phyloP scores from a whole-genome alignment of 2,888 invertebrate genomes.

The Dicyrtomina minuta region DNA sequence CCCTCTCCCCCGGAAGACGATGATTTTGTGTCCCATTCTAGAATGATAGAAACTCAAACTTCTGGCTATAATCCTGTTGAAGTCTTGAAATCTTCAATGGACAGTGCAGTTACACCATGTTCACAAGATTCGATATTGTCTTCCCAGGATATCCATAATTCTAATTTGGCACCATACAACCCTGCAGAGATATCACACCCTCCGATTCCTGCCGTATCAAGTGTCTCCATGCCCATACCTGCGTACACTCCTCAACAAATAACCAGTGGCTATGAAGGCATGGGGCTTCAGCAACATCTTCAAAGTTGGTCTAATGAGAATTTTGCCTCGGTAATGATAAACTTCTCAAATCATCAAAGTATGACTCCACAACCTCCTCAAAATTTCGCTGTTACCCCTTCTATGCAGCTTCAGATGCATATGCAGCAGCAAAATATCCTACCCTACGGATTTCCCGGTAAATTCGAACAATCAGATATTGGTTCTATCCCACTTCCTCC shows the following conservation, averaged over 20 bases:
- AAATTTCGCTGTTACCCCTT: slow-evolving; percentile 12
- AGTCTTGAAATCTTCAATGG: slow-evolving; percentile 12
- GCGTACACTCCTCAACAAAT: slow-evolving; percentile 16
- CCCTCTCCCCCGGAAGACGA: slow-evolving; percentile 44
- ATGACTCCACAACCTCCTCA: not conserved
- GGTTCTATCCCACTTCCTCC: slow-evolving; percentile 48
- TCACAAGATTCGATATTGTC: not conserved
- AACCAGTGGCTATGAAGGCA: not conserved
- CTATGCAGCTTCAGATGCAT: slow-evolving; percentile 37
- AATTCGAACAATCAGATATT: slow-evolving; percentile 35
- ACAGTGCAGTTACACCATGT: not conserved
- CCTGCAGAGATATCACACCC: not conserved
- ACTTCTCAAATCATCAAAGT: slow-evolving; percentile 1
- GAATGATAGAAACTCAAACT: not conserved
- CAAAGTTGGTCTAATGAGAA: slow-evolving; percentile 22
- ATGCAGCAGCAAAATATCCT: slow-evolving; percentile 35
- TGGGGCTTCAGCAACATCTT: not conserved
- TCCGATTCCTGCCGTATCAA: not conserved
- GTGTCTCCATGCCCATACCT: no score
- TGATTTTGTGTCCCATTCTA: not conserved
- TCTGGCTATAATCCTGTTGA: slow-evolving; percentile 26
- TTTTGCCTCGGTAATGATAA: slow-evolving; percentile 26
- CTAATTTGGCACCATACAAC: not conserved
- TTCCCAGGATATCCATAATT: not conserved
- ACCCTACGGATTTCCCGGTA: slow-evolving; percentile 20